Evolutionary conservation across 2,797 vertebrate species (phyloP), one percentile per base, ranked within the genome.

Genomic region (Nothura maculosa): DNA sequence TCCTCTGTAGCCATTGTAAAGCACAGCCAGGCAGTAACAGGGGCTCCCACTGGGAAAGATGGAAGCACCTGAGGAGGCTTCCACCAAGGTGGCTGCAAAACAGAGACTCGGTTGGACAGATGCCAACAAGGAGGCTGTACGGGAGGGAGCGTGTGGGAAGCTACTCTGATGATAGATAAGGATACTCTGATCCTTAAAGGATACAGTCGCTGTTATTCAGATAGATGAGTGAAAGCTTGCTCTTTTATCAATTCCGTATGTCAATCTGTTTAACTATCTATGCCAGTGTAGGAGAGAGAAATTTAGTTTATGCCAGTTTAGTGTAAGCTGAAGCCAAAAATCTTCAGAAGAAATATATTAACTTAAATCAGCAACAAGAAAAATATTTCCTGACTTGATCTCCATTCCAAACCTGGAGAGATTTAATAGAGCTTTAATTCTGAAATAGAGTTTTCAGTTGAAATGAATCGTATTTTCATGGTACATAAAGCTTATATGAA

Each of bases 401-500:
- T 87, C 21, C 10, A 25, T 85, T 92, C 77, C 58, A 87, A 63
- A 75, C 16, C 40, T 75, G n/a, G n/a, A 82, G 32, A 82, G 48
- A 34, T 90, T 91, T 42, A 79, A 45, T 54, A 85, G 32, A 87
- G 42, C 21, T 90, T 92, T 90, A 43, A 3, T 93, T 92, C 72
- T 87, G 73, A 66, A 24, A 48, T 48, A 22, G 47, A 16, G 47
- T 54, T 32, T 85, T 25, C 63, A 67, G 2, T 18, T 75, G 82
- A 89, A 83, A 78, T 72, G 16, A 9, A 55, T 70, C 81, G 28
- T 28, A 54, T n/a, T 81, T 89, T 89, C 38, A 32, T 63, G 60
- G 60, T 34, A 69, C 42, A 78, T 27, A 43, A 60, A 64, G 40
- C 52, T 81, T 38, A 25, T 38, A 27, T 55, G n/a, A 62, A 75